These are phyloP conservation scores for Pogonomyrmex barbatus DNA, from an alignment of 1,140 invertebrate species.

Conservation along the genomic window DNA sequence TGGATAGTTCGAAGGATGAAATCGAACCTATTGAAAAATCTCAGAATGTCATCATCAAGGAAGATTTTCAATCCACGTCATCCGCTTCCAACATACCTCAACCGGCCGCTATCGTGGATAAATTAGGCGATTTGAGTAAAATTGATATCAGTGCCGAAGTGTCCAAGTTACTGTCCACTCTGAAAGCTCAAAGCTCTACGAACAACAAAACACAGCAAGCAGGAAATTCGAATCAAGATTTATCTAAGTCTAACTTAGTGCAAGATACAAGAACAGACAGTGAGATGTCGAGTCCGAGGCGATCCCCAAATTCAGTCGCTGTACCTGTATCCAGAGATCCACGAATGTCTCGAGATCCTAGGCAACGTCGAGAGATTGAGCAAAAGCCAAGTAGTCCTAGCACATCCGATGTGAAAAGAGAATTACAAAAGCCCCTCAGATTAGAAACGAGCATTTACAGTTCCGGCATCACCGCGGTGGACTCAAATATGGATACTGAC, in stretches of 20 bases:
- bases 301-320: slow-evolving; percentile 65
- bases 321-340: slow-evolving; percentile 79
- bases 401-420: slow-evolving; percentile 78
- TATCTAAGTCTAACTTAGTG: slow-evolving; percentile 45
- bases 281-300: slow-evolving; percentile 76
- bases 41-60: slow-evolving; percentile 55
- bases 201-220: slow-evolving; percentile 46
- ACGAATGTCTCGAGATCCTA: slow-evolving; percentile 79
- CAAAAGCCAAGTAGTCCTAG: slow-evolving; percentile 67
- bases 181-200: slow-evolving; percentile 87
- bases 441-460: slow-evolving; percentile 84
- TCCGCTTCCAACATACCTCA: slow-evolving; percentile 79
- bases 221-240: slow-evolving; percentile 27
- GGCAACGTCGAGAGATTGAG: slow-evolving; percentile 71
- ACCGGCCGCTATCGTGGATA: slow-evolving; percentile 87
- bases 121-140: slow-evolving; percentile 90
- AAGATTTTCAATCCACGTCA: slow-evolving; percentile 45
- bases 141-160: slow-evolving; percentile 91
- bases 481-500: slow-evolving; percentile 82
- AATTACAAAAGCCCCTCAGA: slow-evolving; percentile 75
- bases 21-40: slow-evolving; percentile 69
- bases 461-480: slow-evolving; percentile 82
- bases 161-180: slow-evolving; percentile 89
- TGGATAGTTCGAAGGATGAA: slow-evolving; percentile 82
- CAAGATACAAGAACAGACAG: slow-evolving; percentile 68